Base-by-base conservation (phyloP, 2,797 vertebrate genomes). In the Enteromius trimaculatus region DNA sequence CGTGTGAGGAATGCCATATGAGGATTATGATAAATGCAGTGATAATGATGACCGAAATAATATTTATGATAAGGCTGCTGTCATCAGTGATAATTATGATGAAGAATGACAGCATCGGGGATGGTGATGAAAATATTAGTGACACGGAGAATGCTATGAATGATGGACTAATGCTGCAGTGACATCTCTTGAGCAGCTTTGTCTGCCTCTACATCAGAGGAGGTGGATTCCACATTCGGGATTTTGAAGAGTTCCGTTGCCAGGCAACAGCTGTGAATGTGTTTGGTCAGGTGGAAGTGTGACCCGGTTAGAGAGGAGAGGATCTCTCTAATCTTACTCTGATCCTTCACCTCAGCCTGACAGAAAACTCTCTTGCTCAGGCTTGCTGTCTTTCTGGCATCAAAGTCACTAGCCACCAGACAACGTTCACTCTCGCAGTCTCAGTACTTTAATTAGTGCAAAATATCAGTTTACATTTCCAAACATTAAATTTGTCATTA, bases 181-280 rank as follows among this genome's bases (percentile, higher is more conserved):
- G 53, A 75, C 71, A 79, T 62, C 82, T 86, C 75, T 71, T 58
- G 74, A 13, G 62, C 29, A 14, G 37, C 70, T 78, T 64, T 82
- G 82, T 82, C 53, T 75, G 60, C 16, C 44, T 72, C 69, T 77
- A 70, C 60, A 72, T 77, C 70, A 83, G 44, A 70, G 39, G 55
- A 75, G 34, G 49, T 69, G 82, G 71, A 87, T 82, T 81, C 83
- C 37, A 69, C 64, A 84, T 64, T 85, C 81, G 84, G 79, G 88
- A 90, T 88, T 89, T 79, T 87, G 80, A 81, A 86, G 78, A 88
- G 88, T 88, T 89, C 84, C 77, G 91, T 92, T 93, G 92, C 92
- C 86, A 91, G 83, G 91, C 92, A 92, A 91, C 90, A 77, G 79
- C 82, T 77, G 90, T 84, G 87, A 89, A 84, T 87, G 81, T 85